Percentiles rank a stretch among this genome's conserved stretches.
These are phyloP conservation scores for Alcis repandata DNA, from an alignment of 2,888 invertebrate species.

Conservation along the genomic window DNA sequence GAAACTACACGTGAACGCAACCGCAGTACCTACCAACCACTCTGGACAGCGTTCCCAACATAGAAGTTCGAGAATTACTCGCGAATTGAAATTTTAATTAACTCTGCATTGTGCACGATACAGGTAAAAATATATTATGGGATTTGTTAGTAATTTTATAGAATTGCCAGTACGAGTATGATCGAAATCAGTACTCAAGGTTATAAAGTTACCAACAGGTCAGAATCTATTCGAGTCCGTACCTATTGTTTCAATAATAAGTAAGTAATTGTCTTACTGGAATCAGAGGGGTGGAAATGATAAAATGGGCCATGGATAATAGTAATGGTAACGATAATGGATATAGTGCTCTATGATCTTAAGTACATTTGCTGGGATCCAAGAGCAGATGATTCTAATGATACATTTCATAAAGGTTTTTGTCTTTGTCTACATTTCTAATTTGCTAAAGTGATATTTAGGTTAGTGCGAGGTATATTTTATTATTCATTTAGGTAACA, in stretches of 20 bases:
- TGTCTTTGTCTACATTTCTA: too few relatives aligned
- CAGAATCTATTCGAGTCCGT: not conserved
- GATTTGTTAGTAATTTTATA: not conserved
- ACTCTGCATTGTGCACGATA: not conserved
- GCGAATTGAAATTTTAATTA: not conserved
- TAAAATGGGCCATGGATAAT: too few relatives aligned
- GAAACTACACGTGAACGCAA: constrained; percentile 43
- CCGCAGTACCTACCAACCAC: constrained; percentile 25
- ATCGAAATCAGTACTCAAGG: too few relatives aligned
- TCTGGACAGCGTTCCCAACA: constrained; percentile 11
- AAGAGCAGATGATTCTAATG: too few relatives aligned
- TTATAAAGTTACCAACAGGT: not conserved
- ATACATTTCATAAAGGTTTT: too few relatives aligned
- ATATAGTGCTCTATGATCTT: too few relatives aligned
- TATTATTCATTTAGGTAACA: too few relatives aligned
- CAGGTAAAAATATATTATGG: not conserved
- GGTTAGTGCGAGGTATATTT: too few relatives aligned
- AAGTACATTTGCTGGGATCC: too few relatives aligned
- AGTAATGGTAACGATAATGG: too few relatives aligned
- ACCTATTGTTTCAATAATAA: not conserved
- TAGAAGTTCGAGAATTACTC: constrained; percentile 14
- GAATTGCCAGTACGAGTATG: not conserved
- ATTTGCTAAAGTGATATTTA: too few relatives aligned
- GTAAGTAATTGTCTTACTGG: not conserved
- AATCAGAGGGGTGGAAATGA: too few relatives aligned